Evolutionary conservation across 2,113 vertebrate genomes (phyloP).

Genomic region (Bucco capensis): DNA sequence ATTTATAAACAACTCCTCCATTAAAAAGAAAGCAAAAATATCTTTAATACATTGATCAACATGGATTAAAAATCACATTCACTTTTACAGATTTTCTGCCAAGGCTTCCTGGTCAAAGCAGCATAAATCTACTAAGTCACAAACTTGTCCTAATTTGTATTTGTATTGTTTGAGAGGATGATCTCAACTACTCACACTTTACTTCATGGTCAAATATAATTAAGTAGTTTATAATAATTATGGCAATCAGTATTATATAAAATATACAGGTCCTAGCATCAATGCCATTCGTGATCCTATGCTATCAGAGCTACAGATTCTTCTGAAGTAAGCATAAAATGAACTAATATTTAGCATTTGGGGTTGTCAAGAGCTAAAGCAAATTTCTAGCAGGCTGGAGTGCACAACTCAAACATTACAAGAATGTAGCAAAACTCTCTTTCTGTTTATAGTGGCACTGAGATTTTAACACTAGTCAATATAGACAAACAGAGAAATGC

Average conservation of each 20-base stretch:
- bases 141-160: neutral
- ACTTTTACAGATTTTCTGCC: neutral
- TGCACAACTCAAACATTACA: neutral
- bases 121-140: neutral
- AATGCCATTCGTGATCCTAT: neutral
- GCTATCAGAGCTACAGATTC: neutral
- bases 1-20: neutral
- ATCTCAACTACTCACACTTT: neutral
- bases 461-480: neutral
- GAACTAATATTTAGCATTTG: neutral
- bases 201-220: neutral
- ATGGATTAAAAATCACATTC: neutral
- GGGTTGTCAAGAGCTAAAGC: neutral
- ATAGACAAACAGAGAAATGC: neutral
- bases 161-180: neutral
- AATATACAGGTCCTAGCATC: neutral
- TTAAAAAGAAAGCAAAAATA: neutral
- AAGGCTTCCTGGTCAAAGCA: neutral
- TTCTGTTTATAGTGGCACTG: neutral
- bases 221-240: neutral
- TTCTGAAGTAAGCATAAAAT: neutral
- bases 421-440: neutral
- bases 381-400: neutral
- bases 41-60: neutral
- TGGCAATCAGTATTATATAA: neutral